Evolutionary conservation across 1,140 invertebrate genomes (phyloP), one percentile per base, ranked within the genome.

Genomic region (Aricia agestis): DNA sequence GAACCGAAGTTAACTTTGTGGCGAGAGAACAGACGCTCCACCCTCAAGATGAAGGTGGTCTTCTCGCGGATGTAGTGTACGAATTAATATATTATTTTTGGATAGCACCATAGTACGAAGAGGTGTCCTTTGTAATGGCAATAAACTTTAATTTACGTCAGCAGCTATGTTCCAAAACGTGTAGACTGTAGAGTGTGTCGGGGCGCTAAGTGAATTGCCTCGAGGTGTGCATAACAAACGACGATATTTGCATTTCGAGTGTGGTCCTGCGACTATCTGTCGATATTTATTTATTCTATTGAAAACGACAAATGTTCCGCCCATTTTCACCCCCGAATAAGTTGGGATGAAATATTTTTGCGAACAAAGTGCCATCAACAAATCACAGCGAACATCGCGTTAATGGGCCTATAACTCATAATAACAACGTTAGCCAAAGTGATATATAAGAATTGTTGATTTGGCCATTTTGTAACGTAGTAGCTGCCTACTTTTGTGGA

Each of bases 401-500:
- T 52, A 52, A 52, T 52, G 45, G 45, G 45, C 45, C 45, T 52
- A 52, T 52, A 52, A 52, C 45, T 52, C 45, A 52, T 52, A 52
- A 13, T 52, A 52, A 52, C 45, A 52, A 52, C 45, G 45, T 52
- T 52, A 52, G 11, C 45, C 11, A 52, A 52, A 52, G 45, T 52
- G 45, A 52, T 52, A 13, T 52, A 52, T 52, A 52, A 52, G 45
- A 52, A 52, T 52, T 52, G 45, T 52, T 52, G 45, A 52, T 52
- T 52, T 52, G 45, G 45, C 45, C 45, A 15, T 52, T 52, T 52
- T 52, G 45, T 52, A 13, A 52, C 45, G 11, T 10, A 45, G 42
- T 10, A 45, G n/a, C n/a, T n/a, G n/a, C n/a, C 11, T 15, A 52
- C 45, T 52, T 52, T 52, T 52, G 45, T 13, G 45, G 45, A 52